Percentiles rank a stretch among this genome's conserved stretches.
phyloP scores from a whole-genome alignment of 2,797 vertebrate genomes.

The Phyllotis vaccarum region DNA sequence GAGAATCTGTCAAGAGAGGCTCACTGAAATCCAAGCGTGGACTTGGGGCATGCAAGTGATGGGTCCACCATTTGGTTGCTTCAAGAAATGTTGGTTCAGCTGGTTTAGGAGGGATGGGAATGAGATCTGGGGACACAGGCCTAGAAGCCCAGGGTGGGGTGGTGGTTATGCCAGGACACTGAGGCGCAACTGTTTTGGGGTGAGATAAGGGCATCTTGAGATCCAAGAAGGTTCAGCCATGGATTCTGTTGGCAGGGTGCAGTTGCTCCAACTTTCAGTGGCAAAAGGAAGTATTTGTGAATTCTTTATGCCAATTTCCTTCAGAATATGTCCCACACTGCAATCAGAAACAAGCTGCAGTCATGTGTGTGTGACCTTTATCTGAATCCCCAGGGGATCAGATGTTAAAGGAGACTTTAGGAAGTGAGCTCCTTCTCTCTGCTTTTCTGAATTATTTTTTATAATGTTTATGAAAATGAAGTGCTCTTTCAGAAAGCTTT shows the following conservation, averaged over 20 bases:
- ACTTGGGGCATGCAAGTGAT: constrained; percentile 63
- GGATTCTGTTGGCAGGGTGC: constrained; percentile 3
- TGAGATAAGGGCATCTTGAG: constrained; percentile 43
- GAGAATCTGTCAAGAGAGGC: constrained; percentile 70
- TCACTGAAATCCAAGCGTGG: constrained; percentile 64
- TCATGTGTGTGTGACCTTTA: background rate
- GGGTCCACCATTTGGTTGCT: constrained; percentile 79
- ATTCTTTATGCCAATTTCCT: background rate
- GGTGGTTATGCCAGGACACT: constrained; percentile 70
- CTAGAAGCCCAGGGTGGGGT: constrained; percentile 38
- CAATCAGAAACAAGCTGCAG: background rate
- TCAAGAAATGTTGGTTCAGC: constrained; percentile 83
- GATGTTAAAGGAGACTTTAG: background rate
- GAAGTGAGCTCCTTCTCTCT: background rate
- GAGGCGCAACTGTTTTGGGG: background rate
- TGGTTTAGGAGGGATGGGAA: constrained; percentile 78
- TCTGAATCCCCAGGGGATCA: background rate
- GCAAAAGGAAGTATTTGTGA: background rate
- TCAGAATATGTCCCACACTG: background rate
- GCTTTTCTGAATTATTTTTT: background rate
- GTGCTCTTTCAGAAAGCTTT: background rate
- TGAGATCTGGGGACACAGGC: constrained; percentile 65
- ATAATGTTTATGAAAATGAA: background rate
- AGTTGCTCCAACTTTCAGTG: background rate
- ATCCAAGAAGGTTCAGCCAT: background rate